Evolutionary conservation across 2,113 vertebrate genomes (phyloP).

Genomic region (Fulmarus glacialis): DNA sequence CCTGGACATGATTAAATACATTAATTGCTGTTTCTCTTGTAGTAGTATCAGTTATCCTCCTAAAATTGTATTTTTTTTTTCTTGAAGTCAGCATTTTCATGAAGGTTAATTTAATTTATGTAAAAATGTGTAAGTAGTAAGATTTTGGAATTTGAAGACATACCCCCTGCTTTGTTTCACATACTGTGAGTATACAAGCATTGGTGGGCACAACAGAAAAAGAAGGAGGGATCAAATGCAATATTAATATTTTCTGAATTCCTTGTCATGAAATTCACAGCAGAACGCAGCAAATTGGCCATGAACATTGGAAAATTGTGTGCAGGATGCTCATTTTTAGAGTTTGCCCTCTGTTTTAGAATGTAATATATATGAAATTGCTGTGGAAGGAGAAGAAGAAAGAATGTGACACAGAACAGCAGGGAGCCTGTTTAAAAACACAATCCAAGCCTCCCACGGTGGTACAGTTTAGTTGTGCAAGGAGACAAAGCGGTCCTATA

Average conservation of each 20-base stretch:
- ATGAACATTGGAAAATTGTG: constrained; percentile 41
- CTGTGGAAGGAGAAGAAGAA: constrained; percentile 45
- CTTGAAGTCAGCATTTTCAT: not conserved
- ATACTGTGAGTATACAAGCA: not conserved
- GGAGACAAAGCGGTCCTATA: not conserved
- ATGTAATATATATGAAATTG: constrained; percentile 56
- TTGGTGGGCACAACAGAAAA: not conserved
- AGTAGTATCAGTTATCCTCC: not conserved
- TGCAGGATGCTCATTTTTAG: constrained; percentile 39
- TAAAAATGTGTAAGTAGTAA: not conserved
- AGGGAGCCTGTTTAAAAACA: constrained; percentile 64
- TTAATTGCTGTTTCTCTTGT: not conserved
- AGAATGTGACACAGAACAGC: constrained; percentile 50
- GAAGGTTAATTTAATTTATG: not conserved
- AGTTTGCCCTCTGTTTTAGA: constrained; percentile 60
- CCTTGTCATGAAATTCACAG: constrained; percentile 19
- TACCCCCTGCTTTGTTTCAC: not conserved
- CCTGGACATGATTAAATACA: not conserved
- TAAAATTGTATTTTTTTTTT: not conserved
- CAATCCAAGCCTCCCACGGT: constrained; percentile 14
- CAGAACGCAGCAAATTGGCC: constrained; percentile 44
- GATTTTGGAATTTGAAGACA: not conserved
- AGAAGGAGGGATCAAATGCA: not conserved
- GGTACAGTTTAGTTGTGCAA: not conserved
- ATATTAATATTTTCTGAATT: not conserved